These are phyloP conservation scores for Chlorodrepanis virens DNA, from an alignment of 2,113 vertebrate species.

Conservation along the genomic window DNA sequence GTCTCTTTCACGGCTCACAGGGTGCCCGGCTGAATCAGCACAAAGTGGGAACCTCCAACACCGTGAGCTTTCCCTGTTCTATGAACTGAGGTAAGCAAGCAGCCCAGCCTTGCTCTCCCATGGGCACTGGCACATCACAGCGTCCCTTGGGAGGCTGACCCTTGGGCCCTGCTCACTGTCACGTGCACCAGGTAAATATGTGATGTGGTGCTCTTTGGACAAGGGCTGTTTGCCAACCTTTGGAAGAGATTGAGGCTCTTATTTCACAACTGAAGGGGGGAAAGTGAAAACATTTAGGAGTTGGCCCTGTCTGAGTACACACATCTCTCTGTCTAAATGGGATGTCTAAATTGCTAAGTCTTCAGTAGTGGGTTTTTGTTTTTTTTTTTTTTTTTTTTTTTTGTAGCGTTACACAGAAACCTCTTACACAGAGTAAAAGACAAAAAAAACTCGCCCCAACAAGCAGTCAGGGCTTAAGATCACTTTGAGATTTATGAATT, in stretches of 20 bases:
- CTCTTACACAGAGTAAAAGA: neutral
- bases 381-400: too few relatives aligned
- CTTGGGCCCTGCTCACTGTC: neutral
- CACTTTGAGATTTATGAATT: neutral
- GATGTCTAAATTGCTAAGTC: neutral
- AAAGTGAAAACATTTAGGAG: neutral
- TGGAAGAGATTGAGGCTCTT: neutral
- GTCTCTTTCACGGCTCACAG: neutral
- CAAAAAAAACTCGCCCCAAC: neutral
- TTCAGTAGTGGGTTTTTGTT: neutral
- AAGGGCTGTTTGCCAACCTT: neutral
- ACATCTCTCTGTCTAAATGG: neutral
- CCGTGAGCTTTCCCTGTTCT: neutral
- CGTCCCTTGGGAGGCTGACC: neutral
- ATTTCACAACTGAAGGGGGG: neutral
- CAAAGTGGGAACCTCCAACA: neutral
- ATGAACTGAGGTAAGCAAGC: neutral
- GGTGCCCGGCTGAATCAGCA: neutral
- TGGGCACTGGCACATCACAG: rapidly evolving
- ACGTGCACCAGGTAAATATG: rapidly evolving
- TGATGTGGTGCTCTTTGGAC: conserved; percentile 35
- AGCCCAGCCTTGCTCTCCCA: rapidly evolving
- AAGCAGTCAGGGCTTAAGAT: neutral
- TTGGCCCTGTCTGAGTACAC: neutral
- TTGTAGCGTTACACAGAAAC: rapidly evolving